Base-by-base conservation (phyloP, 2,797 vertebrate genomes). In the Oreochromis mossambicus region DNA sequence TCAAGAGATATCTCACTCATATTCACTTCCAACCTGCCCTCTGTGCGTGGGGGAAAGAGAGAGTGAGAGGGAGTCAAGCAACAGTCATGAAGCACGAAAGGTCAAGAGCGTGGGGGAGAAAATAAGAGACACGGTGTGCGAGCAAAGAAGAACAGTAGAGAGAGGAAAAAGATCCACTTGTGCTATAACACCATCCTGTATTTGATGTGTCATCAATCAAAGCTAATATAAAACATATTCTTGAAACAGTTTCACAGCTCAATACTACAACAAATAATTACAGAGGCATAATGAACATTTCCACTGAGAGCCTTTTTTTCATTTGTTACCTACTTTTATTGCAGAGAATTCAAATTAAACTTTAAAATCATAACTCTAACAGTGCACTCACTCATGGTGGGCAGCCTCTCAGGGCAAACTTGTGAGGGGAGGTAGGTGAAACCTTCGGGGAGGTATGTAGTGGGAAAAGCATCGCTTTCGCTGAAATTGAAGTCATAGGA, bases 1-100 rank as follows among this genome's bases (percentile, higher is more conserved):
- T 97, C 96, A 96, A 99, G 96, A 78, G 96, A 93, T 4, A 98
- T 96, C 91, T 99, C 98, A 14, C 96, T 99, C 97, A 99, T 98
- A 92, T 99, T 98, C 93, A 99, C 96, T 91, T 98, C 95, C 46
- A 98, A 89, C 5, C 93, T 96, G 82, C 98, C 98, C 97, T 97
- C 98, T 99, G 96, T 34, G 51, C 41, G 36, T 4, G 34, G 68
- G 26, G 17, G 21, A 76, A 34, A 63, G 68, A 34, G 13, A 58
- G 68, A 41, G 8, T 13, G 2, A 54, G 21, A 46, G 24, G 19
- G 48, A 41, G 26, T 38, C 8, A 43, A 70, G 61, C 5, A 52
- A 61, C 51, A 83, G 50, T 79, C 19, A 66, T 41, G 51, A 85
- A 51, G 10, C 48, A 63, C 7, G 78, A 58, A 77, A 52, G 55